Evolutionary conservation across 1,140 invertebrate genomes (phyloP), one percentile per base, ranked within the genome.

Genomic region (Phenacoccus solenopsis): DNA sequence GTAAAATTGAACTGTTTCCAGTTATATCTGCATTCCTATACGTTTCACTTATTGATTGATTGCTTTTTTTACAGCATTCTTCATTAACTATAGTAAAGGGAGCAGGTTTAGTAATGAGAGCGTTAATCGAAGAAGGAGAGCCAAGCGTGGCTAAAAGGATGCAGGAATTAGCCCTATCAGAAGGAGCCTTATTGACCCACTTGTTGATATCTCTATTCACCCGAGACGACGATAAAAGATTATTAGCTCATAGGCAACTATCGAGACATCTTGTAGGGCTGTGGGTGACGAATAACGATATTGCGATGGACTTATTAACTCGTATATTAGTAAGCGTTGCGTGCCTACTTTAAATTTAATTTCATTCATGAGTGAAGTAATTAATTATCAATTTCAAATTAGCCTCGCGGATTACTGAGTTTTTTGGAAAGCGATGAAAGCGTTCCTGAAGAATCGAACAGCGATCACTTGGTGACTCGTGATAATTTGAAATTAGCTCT

Each of bases 71-170:
- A 57, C 78, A 94, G 86, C 96, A 98, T 84, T 94, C 95, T 10
- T 98, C 95, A 1, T 84, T 98, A 79, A 94, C 96, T 0, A 94
- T 99, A 74, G 93, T 99, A 0, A 99, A 98, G 82, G 96, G 97
- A 10, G 96, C 96, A 1, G 96, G 97, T 1, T 80, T 99, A 68
- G 90, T 99, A 25, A 93, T 98, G 88, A 86, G 96, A 74, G 96
- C 98, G 21, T 88, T 99, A 20, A 98, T 99, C 73, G 97, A 98
- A 82, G 97, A 99, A 81, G 96, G 96, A 12, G 88, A 92, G 69
- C 84, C 86, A 35, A 90, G 92, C 75, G 88, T 97, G 57, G 93
- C 95, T 13, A 85, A 88, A 27, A 87, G 89, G 75, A 98, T 99
- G 94, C 97, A 99, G 82, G 88, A 93, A 67, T 81, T 99, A 70